phyloP scores from a whole-genome alignment of 1,140 invertebrate genomes.

The Rhopalosiphum maidis region DNA sequence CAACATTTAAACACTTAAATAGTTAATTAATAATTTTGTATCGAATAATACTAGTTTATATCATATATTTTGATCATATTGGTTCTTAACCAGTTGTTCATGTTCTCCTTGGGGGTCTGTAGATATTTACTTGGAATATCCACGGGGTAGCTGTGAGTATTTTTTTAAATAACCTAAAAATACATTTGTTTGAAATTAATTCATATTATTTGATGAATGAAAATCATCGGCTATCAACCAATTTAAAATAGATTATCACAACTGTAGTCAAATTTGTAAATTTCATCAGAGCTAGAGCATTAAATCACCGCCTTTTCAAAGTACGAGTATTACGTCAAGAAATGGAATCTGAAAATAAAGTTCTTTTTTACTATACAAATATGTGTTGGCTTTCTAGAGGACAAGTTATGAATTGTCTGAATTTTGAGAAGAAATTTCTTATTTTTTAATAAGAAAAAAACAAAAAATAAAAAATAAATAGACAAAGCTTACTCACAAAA shows the following conservation, averaged over 20 bases:
- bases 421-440: slow-evolving; percentile 6
- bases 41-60: not conserved
- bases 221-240: not conserved
- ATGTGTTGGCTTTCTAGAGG: not conserved
- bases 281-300: slow-evolving; percentile 28
- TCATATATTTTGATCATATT: too few relatives aligned
- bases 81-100: not conserved
- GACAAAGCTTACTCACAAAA: not conserved
- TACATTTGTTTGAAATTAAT: not conserved
- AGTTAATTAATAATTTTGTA: not conserved
- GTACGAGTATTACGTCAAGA: slow-evolving; percentile 18
- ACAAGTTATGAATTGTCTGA: slow-evolving; percentile 15
- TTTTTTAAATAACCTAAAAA: not conserved
- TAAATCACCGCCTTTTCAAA: slow-evolving; percentile 19
- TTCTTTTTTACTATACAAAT: slow-evolving; percentile 2
- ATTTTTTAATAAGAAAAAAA: not conserved
- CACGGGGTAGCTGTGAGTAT: not conserved
- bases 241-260: slow-evolving; percentile 13
- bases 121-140: not conserved
- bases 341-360: slow-evolving; percentile 21
- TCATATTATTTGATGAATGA: not conserved
- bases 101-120: not conserved
- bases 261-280: slow-evolving; percentile 44
- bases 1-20: not conserved
- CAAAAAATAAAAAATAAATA: too few relatives aligned